Conservation (phyloP, 2,797 vertebrate genomes). For the Tenualosa thibaudeaui region DNA sequence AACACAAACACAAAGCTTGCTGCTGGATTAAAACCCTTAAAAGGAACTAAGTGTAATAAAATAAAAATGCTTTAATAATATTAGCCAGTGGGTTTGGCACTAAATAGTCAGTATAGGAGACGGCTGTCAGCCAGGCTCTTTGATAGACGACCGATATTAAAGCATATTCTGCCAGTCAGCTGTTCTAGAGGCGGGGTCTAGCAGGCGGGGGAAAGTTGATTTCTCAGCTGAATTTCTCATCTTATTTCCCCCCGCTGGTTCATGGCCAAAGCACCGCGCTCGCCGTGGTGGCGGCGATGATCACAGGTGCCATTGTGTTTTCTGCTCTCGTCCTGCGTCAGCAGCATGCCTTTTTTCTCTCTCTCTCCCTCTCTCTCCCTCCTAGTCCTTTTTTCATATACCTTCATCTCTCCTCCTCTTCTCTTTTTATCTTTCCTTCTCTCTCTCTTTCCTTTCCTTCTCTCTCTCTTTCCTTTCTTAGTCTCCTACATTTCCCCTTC, state of each 20-base stretch:
- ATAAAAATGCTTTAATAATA: conserved; percentile 14
- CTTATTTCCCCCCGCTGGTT: neutral
- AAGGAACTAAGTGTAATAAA: neutral
- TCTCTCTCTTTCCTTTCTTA: neutral
- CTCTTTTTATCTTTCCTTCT: neutral
- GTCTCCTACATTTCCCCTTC: neutral
- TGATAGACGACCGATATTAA: conserved; percentile 11
- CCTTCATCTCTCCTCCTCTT: neutral
- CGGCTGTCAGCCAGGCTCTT: neutral
- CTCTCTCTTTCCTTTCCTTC: neutral
- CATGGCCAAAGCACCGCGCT: neutral
- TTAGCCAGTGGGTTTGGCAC: neutral
- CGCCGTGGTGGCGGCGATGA: neutral
- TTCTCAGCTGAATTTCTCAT: conserved; percentile 18
- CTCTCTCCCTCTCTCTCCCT: neutral
- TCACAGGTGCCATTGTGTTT: neutral
- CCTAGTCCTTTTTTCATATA: neutral
- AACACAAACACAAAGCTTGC: neutral
- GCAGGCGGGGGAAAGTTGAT: conserved; percentile 1
- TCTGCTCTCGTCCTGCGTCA: neutral
- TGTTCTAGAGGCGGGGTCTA: neutral
- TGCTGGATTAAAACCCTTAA: neutral
- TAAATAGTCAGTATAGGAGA: conserved; percentile 4
- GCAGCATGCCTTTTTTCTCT: neutral
- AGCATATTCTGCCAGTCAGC: conserved; percentile 11